phyloP scores from a whole-genome alignment of 2,113 vertebrate species.

The Ceyx margarethae region DNA sequence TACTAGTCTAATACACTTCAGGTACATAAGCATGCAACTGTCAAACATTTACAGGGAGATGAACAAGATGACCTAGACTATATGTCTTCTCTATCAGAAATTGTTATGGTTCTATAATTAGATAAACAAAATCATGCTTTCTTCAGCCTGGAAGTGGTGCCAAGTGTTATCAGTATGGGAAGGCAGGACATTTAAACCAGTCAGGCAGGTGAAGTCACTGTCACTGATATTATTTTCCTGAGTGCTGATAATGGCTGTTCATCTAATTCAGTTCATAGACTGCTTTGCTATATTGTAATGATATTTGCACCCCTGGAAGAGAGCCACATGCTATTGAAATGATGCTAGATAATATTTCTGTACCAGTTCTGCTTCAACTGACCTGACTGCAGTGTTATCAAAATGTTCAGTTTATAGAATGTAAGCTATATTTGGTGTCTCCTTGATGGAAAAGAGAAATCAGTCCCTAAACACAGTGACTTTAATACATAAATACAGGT shows the following conservation, averaged over 20 bases:
- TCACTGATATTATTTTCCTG: conserved; percentile 46
- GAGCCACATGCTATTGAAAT: conserved; percentile 23
- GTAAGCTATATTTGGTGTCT: not conserved
- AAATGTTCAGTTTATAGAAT: conserved; percentile 26
- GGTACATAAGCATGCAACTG: not conserved
- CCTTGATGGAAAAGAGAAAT: conserved; percentile 31
- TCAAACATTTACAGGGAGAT: not conserved
- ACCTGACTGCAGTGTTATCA: conserved; percentile 42
- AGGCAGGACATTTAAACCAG: conserved; percentile 38
- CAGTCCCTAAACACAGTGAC: not conserved
- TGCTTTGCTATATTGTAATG: conserved; percentile 8
- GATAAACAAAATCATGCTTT: not conserved
- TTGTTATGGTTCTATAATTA: conserved; percentile 8
- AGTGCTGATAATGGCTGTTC: conserved; percentile 40
- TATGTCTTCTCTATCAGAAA: not conserved
- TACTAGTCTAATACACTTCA: not conserved
- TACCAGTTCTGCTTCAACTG: conserved; percentile 34
- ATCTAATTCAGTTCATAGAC: conserved; percentile 15
- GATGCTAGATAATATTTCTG: conserved; percentile 30
- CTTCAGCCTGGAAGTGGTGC: not conserved
- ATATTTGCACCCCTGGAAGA: conserved; percentile 44
- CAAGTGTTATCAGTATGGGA: conserved; percentile 27
- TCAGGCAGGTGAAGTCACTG: conserved; percentile 40
- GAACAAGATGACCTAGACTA: conserved; percentile 10
- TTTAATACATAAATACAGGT: not conserved